Evolutionary conservation across 2,797 vertebrate genomes (phyloP).

Genomic region (Manis crassicaudata): DNA sequence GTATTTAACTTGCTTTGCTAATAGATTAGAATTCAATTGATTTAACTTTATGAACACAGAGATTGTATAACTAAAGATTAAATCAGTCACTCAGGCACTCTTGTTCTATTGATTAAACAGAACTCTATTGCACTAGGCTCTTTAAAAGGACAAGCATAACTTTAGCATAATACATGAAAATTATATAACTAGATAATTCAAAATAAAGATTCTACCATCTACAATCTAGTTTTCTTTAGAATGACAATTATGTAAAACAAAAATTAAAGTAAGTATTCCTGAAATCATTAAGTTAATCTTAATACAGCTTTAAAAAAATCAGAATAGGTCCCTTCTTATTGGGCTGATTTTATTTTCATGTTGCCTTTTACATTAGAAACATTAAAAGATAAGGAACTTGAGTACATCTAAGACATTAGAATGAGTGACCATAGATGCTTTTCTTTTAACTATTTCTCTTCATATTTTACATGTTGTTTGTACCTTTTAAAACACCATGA

Average conservation of each 20-base stretch:
- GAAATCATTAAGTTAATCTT: background rate
- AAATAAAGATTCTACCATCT: background rate
- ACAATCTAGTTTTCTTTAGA: background rate
- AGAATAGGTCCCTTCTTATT: background rate
- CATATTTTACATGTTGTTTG: background rate
- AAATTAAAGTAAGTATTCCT: background rate
- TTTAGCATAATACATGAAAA: background rate
- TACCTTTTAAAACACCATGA: background rate
- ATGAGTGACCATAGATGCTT: background rate
- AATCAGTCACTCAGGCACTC: background rate
- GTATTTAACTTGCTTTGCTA: background rate
- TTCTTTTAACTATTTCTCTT: background rate
- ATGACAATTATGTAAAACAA: background rate
- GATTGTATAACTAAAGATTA: constrained; percentile 2
- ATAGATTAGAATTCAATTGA: constrained; percentile 26
- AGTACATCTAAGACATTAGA: background rate
- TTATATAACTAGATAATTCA: background rate
- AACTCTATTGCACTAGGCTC: too few species aligned
- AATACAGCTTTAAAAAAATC: background rate
- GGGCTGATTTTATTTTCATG: background rate
- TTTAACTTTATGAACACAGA: background rate
- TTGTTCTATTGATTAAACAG: background rate
- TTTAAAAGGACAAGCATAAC: background rate
- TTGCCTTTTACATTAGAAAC: background rate
- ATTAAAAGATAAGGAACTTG: background rate